Base-by-base conservation (phyloP, 2,113 vertebrate genomes). In the Tachuris rubrigastra region DNA sequence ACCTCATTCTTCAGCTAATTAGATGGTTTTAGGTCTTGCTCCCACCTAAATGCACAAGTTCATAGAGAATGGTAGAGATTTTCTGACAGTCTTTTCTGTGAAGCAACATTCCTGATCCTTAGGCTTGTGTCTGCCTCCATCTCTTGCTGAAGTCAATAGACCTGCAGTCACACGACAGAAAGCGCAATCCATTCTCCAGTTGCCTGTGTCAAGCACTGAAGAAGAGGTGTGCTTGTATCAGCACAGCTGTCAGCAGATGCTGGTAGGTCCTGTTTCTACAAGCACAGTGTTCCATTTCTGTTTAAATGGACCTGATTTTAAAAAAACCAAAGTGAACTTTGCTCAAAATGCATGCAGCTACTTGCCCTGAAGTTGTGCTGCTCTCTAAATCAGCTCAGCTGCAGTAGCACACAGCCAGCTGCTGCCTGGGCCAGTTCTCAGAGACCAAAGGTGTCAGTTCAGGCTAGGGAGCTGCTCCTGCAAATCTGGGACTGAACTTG, bases 231-330 rank as follows among this genome's bases (percentile, higher is more conserved):
- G 65, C 52, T 69, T 73, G 67, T 80, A 49, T 63, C 63, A 55
- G 87, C 71, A 47, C 81, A 85, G 67, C 85, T 96, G 65, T 94
- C 75, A 58, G 67, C 79, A 97, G 82, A 80, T 84, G 79, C 83
- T 82, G 53, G n/a, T 96, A 62, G 53, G n/a, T 94, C 55, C 68
- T 92, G 68, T 90, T 96, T 71, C 82, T 88, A 63, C 78, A 91
- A 91, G 68, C 44, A 27, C 20, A n/a, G 4, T 33, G 65, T 81
- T 94, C 39, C 41, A 41, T 74, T 80, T 80, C 67, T 67, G 87
- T 82, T 86, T 80, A 84, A 95, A 35, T 30, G 66, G 83, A 33
- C 46, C 35, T 53, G 24, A 41, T 81, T 89, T 3, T 58, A 76
- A 56, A 42, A 19, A 62, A 28, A 9, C 13, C 19, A 49, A 56